phyloP scores from a whole-genome alignment of 2,888 invertebrate species.

The Philonicus albiceps region DNA sequence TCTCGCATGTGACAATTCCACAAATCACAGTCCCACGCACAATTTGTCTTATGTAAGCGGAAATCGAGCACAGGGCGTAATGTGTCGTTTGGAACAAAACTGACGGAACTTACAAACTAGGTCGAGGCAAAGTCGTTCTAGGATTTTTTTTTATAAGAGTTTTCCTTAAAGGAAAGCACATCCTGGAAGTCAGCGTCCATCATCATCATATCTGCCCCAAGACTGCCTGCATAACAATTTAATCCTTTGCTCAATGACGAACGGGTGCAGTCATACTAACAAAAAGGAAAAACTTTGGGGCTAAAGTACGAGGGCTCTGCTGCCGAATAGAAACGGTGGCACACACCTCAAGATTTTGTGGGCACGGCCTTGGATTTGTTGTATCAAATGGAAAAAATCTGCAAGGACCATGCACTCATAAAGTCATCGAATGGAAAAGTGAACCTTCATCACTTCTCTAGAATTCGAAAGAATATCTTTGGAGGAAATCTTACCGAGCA shows the following conservation, averaged over 20 bases:
- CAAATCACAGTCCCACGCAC: neutral
- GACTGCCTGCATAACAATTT: neutral
- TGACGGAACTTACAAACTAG: neutral
- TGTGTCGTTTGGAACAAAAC: neutral
- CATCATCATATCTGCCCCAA: neutral
- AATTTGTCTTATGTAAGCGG: neutral
- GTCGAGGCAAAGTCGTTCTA: neutral
- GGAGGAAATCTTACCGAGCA: slow-evolving; percentile 6
- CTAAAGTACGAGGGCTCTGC: neutral
- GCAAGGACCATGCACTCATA: slow-evolving; percentile 22
- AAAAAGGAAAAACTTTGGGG: neutral
- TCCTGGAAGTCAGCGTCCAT: neutral
- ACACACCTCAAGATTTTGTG: neutral
- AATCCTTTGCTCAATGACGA: neutral
- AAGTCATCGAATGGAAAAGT: slow-evolving; percentile 31
- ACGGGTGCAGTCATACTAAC: neutral
- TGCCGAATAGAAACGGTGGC: neutral
- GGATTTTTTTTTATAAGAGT: neutral
- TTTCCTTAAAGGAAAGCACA: neutral
- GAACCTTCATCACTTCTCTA: slow-evolving; percentile 34
- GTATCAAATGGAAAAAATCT: slow-evolving; percentile 34
- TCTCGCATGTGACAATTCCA: neutral
- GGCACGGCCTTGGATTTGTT: neutral
- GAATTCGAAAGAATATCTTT: slow-evolving; percentile 43
- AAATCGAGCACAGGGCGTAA: neutral